phyloP scores from a whole-genome alignment of 2,113 vertebrate genomes.

The Lophochroa leadbeateri region DNA sequence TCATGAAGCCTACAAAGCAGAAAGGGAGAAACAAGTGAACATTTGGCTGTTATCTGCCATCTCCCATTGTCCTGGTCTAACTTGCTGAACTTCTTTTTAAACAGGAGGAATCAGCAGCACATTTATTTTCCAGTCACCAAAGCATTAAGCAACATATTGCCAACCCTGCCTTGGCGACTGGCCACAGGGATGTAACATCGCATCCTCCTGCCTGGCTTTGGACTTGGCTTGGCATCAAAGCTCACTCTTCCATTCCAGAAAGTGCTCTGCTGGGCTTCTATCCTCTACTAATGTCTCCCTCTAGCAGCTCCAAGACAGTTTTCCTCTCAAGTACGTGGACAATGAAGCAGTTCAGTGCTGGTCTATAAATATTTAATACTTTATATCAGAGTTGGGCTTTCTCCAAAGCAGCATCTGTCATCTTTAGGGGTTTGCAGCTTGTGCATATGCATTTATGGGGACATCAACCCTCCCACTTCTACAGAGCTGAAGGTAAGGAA shows the following conservation, averaged over 20 bases:
- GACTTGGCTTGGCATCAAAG: neutral
- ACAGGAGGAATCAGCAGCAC: neutral
- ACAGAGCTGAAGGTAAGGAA: neutral
- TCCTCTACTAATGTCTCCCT: neutral
- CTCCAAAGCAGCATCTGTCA: conserved; percentile 1
- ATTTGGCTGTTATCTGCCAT: neutral
- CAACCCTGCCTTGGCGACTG: neutral
- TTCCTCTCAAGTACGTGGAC: neutral
- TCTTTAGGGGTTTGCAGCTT: neutral
- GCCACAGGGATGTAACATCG: fast-evolving
- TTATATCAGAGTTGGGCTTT: neutral
- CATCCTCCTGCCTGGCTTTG: neutral
- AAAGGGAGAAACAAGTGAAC: neutral
- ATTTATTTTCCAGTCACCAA: neutral
- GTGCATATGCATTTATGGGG: neutral
- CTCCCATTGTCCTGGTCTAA: fast-evolving
- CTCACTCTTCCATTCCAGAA: neutral
- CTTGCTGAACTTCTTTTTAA: neutral
- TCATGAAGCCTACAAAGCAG: neutral
- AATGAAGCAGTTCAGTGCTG: neutral
- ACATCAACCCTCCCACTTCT: neutral
- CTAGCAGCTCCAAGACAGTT: neutral
- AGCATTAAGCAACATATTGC: neutral
- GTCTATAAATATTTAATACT: neutral
- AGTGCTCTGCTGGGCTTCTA: neutral